Percentiles rank a stretch among this genome's conserved stretches.
Conservation (phyloP, 2,113 vertebrate genomes). For the Zapus hudsonius region DNA sequence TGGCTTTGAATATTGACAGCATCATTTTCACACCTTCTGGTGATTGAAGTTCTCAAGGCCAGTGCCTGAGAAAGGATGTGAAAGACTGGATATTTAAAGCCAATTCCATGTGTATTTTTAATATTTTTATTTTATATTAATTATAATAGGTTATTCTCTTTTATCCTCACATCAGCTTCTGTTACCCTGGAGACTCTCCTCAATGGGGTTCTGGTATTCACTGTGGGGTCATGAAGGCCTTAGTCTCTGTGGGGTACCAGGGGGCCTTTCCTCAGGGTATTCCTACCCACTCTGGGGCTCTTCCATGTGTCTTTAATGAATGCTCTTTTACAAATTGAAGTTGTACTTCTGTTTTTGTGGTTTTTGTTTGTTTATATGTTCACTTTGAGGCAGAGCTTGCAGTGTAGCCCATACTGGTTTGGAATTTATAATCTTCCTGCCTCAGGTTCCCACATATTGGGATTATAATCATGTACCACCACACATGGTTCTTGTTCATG, state of each 20-base stretch:
- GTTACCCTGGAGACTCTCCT: too few relatives aligned
- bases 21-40: accelerated
- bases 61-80: too few relatives aligned
- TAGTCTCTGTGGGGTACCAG: too few relatives aligned
- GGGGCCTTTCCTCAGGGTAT: too few relatives aligned
- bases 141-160: too few relatives aligned
- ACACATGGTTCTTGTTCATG: background rate
- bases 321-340: background rate
- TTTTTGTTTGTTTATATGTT: background rate
- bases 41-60: background rate
- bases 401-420: background rate
- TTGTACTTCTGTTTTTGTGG: background rate
- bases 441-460: background rate
- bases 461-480: background rate
- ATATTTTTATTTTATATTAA: too few relatives aligned
- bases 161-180: too few relatives aligned
- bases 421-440: background rate
- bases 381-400: background rate
- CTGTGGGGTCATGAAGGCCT: too few relatives aligned
- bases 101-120: background rate
- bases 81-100: background rate
- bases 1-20: background rate
- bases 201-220: too few relatives aligned
- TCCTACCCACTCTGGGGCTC: too few relatives aligned
- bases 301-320: background rate